Evolutionary conservation across 2,797 vertebrate genomes (phyloP).

Genomic region (Spheniscus humboldti): DNA sequence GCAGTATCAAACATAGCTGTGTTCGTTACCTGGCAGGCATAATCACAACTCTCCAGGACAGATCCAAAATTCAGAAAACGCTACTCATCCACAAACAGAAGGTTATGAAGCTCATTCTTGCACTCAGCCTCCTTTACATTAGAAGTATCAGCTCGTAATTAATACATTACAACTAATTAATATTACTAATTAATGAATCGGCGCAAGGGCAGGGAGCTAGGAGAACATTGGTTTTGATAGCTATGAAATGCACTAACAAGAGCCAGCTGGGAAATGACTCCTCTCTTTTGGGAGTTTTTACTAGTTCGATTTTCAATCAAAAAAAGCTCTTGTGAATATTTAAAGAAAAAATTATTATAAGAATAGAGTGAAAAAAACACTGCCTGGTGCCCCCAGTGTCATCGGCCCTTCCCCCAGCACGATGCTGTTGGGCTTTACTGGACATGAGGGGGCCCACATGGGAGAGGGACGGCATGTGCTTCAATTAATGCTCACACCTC

Average conservation of each 20-base stretch:
- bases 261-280: background rate
- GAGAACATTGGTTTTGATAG: background rate
- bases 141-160: background rate
- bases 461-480: background rate
- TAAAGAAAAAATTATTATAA: background rate
- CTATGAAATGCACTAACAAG: background rate
- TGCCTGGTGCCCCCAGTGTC: background rate
- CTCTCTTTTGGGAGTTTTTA: background rate
- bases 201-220: background rate
- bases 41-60: background rate
- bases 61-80: background rate
- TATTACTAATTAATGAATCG: conserved; percentile 15
- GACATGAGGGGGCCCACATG: background rate
- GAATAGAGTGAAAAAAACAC: background rate
- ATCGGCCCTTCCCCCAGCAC: background rate
- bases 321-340: background rate
- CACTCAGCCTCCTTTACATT: background rate
- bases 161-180: conserved; percentile 15
- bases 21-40: background rate
- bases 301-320: background rate
- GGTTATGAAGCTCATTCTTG: background rate
- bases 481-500: background rate
- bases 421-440: background rate
- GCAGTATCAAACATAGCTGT: background rate
- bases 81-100: background rate